Evolutionary conservation across 2,113 vertebrate genomes (phyloP).

Genomic region (Hippocampus barbouri): DNA sequence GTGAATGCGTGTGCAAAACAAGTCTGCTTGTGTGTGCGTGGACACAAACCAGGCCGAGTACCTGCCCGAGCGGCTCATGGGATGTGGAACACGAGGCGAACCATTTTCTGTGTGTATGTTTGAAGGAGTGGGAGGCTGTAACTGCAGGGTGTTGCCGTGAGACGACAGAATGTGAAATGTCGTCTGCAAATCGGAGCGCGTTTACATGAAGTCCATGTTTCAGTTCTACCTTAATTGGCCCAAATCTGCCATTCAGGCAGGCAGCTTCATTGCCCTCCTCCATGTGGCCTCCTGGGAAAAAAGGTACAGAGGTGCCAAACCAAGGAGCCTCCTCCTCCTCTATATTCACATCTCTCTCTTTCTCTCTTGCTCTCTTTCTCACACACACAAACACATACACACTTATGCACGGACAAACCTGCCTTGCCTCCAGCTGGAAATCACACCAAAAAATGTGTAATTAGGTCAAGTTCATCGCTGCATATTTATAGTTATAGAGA

Average conservation of each 20-base stretch:
- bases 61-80: constrained; percentile 30
- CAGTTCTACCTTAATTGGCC: constrained; percentile 64
- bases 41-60: constrained; percentile 19
- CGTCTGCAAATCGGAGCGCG: constrained; percentile 1
- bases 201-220: constrained; percentile 27
- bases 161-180: constrained; percentile 5
- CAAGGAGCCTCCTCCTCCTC: constrained; percentile 21
- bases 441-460: constrained; percentile 35
- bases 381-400: no score
- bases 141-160: constrained; percentile 32
- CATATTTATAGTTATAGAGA: constrained; percentile 13
- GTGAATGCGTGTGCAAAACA: constrained; percentile 12
- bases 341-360: neutral
- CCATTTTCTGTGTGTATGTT: neutral
- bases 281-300: constrained; percentile 33
- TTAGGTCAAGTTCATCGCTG: constrained; percentile 44
- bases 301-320: constrained; percentile 43
- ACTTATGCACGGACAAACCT: no score
- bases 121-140: constrained; percentile 18
- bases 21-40: constrained; percentile 15
- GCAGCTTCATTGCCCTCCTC: constrained; percentile 20
- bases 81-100: constrained; percentile 29
- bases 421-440: constrained; percentile 33
- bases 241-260: constrained; percentile 65
- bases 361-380: neutral